Evolutionary conservation across 2,113 vertebrate species (phyloP).

Genomic region (Diphyllodes magnificus): DNA sequence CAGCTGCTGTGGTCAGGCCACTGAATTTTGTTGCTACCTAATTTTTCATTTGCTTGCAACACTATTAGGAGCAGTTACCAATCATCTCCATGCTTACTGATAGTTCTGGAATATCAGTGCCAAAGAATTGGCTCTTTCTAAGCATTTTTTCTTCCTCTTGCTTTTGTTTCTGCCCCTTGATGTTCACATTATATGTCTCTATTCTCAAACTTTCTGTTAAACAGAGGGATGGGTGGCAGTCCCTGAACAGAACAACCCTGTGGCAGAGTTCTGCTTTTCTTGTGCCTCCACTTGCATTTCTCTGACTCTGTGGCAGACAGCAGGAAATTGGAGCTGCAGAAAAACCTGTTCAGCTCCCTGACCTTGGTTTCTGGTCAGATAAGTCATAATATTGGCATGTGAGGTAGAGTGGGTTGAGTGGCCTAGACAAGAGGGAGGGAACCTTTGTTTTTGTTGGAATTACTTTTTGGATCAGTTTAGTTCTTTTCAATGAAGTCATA

Average conservation of each 20-base stretch:
- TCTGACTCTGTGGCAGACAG: not conserved
- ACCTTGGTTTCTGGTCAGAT: not conserved
- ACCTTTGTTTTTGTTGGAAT: not conserved
- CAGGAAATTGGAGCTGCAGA: not conserved
- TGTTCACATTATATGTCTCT: not conserved
- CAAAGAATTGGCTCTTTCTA: not conserved
- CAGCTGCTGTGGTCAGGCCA: not conserved
- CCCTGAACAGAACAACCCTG: not conserved
- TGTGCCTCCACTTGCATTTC: not conserved
- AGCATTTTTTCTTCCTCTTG: not conserved
- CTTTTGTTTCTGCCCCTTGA: not conserved
- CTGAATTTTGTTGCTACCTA: not conserved
- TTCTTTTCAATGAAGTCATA: not conserved
- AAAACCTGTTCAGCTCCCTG: not conserved
- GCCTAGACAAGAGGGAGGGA: not conserved
- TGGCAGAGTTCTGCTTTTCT: not conserved
- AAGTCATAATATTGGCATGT: not conserved
- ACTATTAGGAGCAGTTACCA: not conserved
- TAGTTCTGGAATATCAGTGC: not conserved
- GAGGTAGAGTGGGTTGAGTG: not conserved
- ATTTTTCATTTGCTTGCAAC: not conserved
- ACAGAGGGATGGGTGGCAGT: not conserved
- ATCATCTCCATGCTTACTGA: not conserved
- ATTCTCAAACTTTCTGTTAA: not conserved
- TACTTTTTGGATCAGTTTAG: not conserved